A percentile compares a stretch with the other conserved stretches of the same genome.
These are phyloP conservation scores for Enteromius mattozi DNA, from an alignment of 2,797 vertebrate genomes.

Conservation along the genomic window DNA sequence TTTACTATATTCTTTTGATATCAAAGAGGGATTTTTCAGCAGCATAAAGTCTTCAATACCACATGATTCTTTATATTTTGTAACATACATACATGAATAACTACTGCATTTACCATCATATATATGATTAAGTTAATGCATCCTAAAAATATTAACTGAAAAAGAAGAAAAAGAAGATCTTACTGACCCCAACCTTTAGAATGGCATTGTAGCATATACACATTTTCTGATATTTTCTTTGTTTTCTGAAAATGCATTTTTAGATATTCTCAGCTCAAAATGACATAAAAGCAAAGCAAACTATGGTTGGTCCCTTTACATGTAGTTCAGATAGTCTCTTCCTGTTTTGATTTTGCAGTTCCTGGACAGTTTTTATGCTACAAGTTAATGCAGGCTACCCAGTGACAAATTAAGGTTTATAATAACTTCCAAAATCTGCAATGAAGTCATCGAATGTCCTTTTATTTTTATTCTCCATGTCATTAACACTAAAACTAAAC, in stretches of 20 bases:
- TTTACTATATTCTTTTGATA: background rate
- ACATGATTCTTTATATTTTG: background rate
- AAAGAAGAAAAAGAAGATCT: background rate
- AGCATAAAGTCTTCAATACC: background rate
- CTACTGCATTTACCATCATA: background rate
- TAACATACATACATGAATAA: background rate
- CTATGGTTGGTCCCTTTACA: background rate
- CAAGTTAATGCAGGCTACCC: background rate
- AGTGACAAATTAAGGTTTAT: background rate
- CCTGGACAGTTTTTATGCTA: background rate
- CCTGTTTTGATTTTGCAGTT: background rate
- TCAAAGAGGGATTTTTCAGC: background rate
- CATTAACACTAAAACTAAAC: slow-evolving; percentile 3
- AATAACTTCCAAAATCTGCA: background rate
- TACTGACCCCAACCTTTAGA: background rate
- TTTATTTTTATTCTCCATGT: background rate
- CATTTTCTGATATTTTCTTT: background rate
- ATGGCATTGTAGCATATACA: background rate
- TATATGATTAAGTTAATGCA: background rate
- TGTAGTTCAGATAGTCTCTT: background rate
- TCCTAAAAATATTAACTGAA: background rate
- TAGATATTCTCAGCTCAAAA: background rate
- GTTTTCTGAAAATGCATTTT: background rate
- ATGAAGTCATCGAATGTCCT: background rate
- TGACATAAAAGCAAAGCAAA: background rate